phyloP scores from a whole-genome alignment of 1,140 invertebrate species.

The Lycorma delicatula region DNA sequence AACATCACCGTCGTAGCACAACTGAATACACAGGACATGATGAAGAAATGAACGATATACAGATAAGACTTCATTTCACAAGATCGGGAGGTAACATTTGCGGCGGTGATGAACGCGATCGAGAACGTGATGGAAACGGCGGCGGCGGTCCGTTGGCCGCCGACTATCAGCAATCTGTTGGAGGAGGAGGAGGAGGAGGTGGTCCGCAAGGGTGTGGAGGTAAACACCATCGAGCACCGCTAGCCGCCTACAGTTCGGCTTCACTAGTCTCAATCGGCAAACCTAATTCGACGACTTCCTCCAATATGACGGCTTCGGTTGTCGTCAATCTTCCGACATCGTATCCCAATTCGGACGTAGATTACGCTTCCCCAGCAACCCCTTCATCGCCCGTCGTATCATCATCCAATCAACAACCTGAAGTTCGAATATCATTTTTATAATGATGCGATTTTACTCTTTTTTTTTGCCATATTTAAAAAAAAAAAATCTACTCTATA shows the following conservation, averaged over 20 bases:
- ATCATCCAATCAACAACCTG: constrained; percentile 29
- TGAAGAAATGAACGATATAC: constrained; percentile 24
- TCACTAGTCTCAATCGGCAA: constrained; percentile 30
- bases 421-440: constrained; percentile 34
- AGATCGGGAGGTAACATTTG: too few species aligned
- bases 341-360: constrained; percentile 34
- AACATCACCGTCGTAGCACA: constrained; percentile 5
- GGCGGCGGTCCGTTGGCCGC: constrained; percentile 3
- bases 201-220: constrained; percentile 36
- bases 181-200: background rate
- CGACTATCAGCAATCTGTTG: too few species aligned
- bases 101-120: too few species aligned
- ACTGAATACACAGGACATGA: constrained; percentile 18
- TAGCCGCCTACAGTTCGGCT: constrained; percentile 25
- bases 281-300: constrained; percentile 34
- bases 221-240: constrained; percentile 22
- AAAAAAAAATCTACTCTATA: too few species aligned
- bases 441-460: too few species aligned
- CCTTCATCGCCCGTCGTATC: constrained; percentile 27
- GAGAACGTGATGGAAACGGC: too few species aligned
- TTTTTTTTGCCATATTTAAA: too few species aligned
- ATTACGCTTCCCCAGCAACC: constrained; percentile 28
- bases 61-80: constrained; percentile 20
- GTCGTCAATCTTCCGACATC: constrained; percentile 35
- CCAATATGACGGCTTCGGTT: constrained; percentile 35